Percentiles rank a stretch among this genome's conserved stretches.
Evolutionary conservation across 2,888 invertebrate genomes (phyloP).

Genomic region (Drosophila affinis): DNA sequence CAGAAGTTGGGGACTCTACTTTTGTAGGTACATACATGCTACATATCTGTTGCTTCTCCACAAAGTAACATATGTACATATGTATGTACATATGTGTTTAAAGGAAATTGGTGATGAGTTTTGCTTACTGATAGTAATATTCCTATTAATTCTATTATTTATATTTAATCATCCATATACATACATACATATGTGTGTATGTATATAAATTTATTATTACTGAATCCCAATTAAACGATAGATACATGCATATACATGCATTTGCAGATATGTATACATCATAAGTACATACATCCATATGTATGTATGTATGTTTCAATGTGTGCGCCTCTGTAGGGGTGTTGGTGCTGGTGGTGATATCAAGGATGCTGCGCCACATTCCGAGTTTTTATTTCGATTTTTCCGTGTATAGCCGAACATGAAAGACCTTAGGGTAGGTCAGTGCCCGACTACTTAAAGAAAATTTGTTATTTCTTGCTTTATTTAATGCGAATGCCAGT

Average conservation of each 20-base stretch:
- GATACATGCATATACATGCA: conserved; percentile 17
- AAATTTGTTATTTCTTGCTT: conserved; percentile 57
- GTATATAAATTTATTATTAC: not conserved
- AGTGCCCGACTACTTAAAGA: conserved; percentile 73
- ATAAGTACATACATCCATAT: not conserved
- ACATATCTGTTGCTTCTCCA: not conserved
- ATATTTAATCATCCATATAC: not conserved
- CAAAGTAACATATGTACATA: not conserved
- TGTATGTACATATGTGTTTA: not conserved
- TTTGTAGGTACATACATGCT: not conserved
- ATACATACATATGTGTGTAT: not conserved
- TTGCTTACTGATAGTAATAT: not conserved
- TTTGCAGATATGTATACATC: not conserved
- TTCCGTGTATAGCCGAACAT: conserved; percentile 66
- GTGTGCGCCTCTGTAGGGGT: conserved; percentile 14
- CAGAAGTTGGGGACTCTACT: conserved; percentile 8
- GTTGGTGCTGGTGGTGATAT: not conserved
- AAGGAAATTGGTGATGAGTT: not conserved
- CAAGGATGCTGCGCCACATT: conserved; percentile 56
- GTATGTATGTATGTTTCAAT: conserved; percentile 18
- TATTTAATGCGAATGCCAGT: conserved; percentile 45
- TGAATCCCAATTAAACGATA: not conserved
- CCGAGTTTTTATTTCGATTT: conserved; percentile 71
- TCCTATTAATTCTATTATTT: not conserved
- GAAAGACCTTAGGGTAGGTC: conserved; percentile 72